Evolutionary conservation across 1,140 invertebrate species (phyloP).

Genomic region (Heliconius melpomene): DNA sequence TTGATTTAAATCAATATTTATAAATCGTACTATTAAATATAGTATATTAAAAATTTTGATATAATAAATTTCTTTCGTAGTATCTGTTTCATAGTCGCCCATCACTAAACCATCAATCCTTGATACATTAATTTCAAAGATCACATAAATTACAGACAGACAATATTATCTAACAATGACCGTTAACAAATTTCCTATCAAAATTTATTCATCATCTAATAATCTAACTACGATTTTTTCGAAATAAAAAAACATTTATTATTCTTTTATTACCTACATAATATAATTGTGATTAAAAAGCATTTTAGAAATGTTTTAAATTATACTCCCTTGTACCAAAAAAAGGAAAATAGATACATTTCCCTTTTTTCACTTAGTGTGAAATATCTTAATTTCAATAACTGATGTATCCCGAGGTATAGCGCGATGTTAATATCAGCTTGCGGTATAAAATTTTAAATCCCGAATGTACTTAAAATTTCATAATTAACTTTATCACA

Average conservation of each 20-base stretch:
- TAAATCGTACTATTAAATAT: neutral
- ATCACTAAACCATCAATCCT: slow-evolving; percentile 26
- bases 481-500: slow-evolving; percentile 46
- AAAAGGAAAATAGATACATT: neutral
- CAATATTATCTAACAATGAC: slow-evolving; percentile 72
- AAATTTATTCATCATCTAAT: slow-evolving; percentile 68
- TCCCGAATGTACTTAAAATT: slow-evolving; percentile 44
- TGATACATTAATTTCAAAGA: slow-evolving; percentile 65
- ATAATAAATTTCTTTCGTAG: neutral
- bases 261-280: slow-evolving; percentile 57
- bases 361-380: neutral
- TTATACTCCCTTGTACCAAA: slow-evolving; percentile 72
- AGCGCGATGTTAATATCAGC: slow-evolving; percentile 56
- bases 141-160: slow-evolving; percentile 68
- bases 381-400: slow-evolving; percentile 7
- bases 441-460: slow-evolving; percentile 46
- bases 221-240: slow-evolving; percentile 68
- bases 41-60: neutral
- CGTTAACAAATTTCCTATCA: slow-evolving; percentile 73
- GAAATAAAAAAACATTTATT: slow-evolving; percentile 56
- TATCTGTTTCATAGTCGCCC: neutral
- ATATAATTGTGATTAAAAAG: slow-evolving; percentile 69
- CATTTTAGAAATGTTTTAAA: slow-evolving; percentile 72
- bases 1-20: neutral
- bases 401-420: slow-evolving; percentile 44